A percentile compares a stretch with the other conserved stretches of the same genome.
Evolutionary conservation across 2,113 vertebrate genomes (phyloP).

Genomic region (Coptodon bakossiorum): DNA sequence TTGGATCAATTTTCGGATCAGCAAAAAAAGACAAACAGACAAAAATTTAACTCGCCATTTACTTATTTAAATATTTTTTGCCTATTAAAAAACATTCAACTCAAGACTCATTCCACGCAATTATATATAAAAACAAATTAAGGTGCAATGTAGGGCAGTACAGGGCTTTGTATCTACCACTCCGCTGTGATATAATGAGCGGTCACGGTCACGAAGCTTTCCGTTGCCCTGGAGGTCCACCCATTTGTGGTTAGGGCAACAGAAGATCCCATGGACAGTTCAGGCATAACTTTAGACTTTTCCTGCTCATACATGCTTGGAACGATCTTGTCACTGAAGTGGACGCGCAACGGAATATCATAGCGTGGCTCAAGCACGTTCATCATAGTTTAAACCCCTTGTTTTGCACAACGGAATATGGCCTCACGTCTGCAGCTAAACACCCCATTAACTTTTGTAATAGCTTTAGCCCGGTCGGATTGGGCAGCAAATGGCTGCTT

Average conservation of each 20-base stretch:
- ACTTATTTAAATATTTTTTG: background rate
- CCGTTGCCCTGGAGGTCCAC: background rate
- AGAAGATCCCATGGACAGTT: background rate
- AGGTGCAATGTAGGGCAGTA: background rate
- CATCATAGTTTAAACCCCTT: background rate
- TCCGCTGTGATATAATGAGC: background rate
- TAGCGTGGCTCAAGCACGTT: background rate
- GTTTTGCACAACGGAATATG: background rate
- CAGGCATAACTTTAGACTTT: background rate
- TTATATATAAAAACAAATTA: background rate
- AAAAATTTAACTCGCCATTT: background rate
- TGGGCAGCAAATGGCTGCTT: background rate
- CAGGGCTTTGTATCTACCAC: background rate
- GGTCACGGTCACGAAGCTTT: background rate
- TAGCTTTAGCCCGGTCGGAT: background rate
- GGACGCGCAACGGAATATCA: background rate
- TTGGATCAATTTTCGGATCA: background rate
- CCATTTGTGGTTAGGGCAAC: background rate
- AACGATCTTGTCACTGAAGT: background rate
- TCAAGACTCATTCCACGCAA: background rate
- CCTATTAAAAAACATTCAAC: background rate
- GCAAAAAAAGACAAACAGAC: background rate
- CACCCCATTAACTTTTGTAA: background rate
- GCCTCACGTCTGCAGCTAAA: background rate
- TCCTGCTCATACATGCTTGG: background rate